Evolutionary conservation across 2,113 vertebrate species (phyloP).

Genomic region (Pampusana beccarii): DNA sequence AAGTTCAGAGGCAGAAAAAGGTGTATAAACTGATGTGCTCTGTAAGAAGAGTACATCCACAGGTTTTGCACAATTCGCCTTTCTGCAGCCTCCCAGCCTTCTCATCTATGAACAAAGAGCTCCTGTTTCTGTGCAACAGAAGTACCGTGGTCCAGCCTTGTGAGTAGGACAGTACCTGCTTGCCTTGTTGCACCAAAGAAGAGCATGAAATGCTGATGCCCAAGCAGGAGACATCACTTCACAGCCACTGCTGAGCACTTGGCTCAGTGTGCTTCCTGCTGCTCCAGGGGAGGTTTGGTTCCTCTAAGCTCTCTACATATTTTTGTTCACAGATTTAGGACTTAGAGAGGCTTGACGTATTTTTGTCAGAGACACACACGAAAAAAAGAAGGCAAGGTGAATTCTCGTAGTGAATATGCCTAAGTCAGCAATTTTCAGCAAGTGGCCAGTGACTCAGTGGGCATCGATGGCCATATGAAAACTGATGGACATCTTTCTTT

Average conservation of each 20-base stretch:
- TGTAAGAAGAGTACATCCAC: background rate
- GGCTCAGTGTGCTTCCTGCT: background rate
- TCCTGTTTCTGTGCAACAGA: background rate
- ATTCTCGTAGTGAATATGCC: background rate
- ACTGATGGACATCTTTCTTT: background rate
- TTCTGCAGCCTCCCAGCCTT: background rate
- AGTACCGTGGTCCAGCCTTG: background rate
- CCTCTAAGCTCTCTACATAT: background rate
- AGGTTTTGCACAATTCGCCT: background rate
- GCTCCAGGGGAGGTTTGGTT: background rate
- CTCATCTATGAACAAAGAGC: background rate
- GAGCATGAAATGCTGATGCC: accelerated
- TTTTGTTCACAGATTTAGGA: background rate
- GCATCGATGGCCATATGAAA: background rate
- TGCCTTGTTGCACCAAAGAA: background rate
- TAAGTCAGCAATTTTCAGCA: background rate
- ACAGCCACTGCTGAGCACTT: background rate
- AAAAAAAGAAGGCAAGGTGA: background rate
- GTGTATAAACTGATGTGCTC: background rate
- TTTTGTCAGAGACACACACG: background rate
- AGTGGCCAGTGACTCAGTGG: background rate
- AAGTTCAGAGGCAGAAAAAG: background rate
- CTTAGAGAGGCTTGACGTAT: background rate
- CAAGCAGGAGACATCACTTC: background rate
- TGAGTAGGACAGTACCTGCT: background rate